These are phyloP conservation scores for Thera britannica DNA, from an alignment of 2,888 invertebrate genomes.

Conservation along the genomic window DNA sequence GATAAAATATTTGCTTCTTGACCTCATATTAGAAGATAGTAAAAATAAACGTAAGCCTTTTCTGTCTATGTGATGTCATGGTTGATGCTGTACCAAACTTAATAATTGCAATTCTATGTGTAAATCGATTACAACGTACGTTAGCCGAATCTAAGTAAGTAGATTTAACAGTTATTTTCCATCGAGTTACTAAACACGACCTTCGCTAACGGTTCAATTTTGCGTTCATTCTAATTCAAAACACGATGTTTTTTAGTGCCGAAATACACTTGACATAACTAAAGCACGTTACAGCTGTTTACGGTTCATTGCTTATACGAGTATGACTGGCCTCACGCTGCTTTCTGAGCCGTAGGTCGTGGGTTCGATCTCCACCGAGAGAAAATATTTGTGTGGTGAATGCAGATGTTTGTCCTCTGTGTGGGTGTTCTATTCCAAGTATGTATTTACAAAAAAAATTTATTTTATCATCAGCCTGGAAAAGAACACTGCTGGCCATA, in stretches of 20 bases:
- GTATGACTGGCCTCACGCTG: no score
- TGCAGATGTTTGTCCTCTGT: no score
- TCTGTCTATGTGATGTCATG: not conserved
- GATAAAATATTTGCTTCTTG: no score
- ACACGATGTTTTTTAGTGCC: not conserved
- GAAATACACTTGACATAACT: not conserved
- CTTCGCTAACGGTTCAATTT: constrained; percentile 16
- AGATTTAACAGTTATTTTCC: constrained; percentile 24
- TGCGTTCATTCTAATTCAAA: constrained; percentile 5
- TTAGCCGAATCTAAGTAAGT: constrained; percentile 21
- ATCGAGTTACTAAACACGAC: constrained; percentile 13
- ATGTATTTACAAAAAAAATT: no score
- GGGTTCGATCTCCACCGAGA: no score
- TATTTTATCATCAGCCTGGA: no score
- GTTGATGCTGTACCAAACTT: not conserved
- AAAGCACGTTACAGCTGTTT: not conserved
- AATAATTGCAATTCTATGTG: not conserved
- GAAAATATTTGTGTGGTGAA: no score
- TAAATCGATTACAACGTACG: constrained; percentile 15
- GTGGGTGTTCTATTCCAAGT: no score
- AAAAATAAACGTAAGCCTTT: no score
- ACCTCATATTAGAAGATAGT: no score
- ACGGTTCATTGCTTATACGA: not conserved
- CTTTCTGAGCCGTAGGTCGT: no score
- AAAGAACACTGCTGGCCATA: no score